phyloP scores from a whole-genome alignment of 1,140 invertebrate species.

The Tetranychus urticae region DNA sequence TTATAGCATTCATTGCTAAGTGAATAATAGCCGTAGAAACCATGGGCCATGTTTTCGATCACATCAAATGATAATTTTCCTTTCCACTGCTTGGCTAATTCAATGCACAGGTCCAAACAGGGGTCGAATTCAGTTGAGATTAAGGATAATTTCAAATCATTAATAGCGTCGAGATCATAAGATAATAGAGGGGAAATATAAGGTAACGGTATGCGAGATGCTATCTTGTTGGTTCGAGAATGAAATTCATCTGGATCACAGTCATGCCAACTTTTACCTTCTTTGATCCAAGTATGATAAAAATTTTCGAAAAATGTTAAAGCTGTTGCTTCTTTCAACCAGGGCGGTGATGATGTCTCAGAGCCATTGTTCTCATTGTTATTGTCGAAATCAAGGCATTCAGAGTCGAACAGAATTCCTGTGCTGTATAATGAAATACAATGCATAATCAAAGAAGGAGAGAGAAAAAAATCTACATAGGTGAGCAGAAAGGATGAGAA shows the following conservation, averaged over 20 bases:
- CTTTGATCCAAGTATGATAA: neutral
- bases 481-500: neutral
- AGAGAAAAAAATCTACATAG: neutral
- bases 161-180: neutral
- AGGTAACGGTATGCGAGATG: neutral
- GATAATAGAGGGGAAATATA: neutral
- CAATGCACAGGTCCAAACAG: constrained; percentile 81
- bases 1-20: too few species aligned
- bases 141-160: constrained; percentile 1
- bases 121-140: constrained; percentile 35
- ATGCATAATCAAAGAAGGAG: neutral
- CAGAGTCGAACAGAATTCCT: neutral
- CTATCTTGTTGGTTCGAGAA: neutral
- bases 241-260: neutral
- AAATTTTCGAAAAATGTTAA: neutral
- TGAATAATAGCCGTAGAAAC: constrained; percentile 32
- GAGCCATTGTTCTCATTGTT: neutral
- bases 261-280: neutral
- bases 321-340: too few species aligned
- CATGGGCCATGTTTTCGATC: constrained; percentile 73
- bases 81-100: constrained; percentile 38
- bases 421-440: neutral
- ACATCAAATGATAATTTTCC: constrained; percentile 49
- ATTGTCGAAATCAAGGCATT: neutral
- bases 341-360: neutral